Base-by-base conservation (phyloP, 2,113 vertebrate genomes). In the Mus pahari region DNA sequence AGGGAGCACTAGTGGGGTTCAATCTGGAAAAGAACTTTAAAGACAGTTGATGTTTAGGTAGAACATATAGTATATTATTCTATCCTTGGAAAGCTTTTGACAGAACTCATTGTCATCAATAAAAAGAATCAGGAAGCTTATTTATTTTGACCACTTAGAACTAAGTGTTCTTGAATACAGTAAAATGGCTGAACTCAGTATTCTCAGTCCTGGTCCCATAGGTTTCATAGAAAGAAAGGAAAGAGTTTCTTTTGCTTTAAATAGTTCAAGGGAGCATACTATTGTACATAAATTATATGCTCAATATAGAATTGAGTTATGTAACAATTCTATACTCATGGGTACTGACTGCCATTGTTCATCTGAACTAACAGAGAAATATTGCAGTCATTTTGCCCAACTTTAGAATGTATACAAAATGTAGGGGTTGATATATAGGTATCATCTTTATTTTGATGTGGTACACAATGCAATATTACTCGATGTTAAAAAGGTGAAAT, bases 251-350 rank as follows among this genome's bases (percentile, higher is more conserved):
- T 92, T 90, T 93, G 71, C 28, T 39, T 62, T 96, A 83, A 96
- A 60, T 36, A 86, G 77, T 93, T 97, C 39, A 95, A 77, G 58
- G 87, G 33, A 94, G 22, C 9, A 0, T 96, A 64, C 94, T 91
- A 89, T 94, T 95, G 55, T 62, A 91, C 62, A 92, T 89, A 92
- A 96, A 96, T 91, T 94, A 71, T 66, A 92, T 88, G 48, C n/a
- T 94, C 82, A 86, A 24, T 96, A 68, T 96, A 97, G 75, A 91
- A 82, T 13, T 91, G 89, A 87, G 75, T 93, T 93, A 64, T 89
- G 33, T 96, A 83, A 96, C 62, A 93, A 96, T 92, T 26, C 24
- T 77, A 82, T 31, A 81, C 3, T 64, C 88, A 97, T 88, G 82
- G 86, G 26, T 86, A 94, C 26, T 91, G 75, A 90, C 75, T 96